phyloP scores from a whole-genome alignment of 2,113 vertebrate species.

The Meleagris gallopavo region DNA sequence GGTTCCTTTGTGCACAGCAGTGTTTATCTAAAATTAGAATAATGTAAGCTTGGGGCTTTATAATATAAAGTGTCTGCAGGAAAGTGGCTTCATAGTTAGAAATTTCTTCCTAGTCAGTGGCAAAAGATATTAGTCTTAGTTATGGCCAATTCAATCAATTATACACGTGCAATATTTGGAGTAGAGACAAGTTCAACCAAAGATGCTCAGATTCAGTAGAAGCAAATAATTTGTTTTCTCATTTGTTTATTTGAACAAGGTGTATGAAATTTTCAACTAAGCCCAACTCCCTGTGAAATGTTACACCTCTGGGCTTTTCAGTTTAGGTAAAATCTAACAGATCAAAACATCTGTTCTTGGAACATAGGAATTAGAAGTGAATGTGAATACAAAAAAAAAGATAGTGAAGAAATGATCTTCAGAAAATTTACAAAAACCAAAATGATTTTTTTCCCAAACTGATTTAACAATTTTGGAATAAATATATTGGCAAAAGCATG shows the following conservation, averaged over 20 bases:
- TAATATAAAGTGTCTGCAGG: not conserved
- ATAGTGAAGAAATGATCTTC: not conserved
- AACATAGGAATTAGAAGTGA: not conserved
- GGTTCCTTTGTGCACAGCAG: constrained; percentile 38
- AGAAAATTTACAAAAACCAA: not conserved
- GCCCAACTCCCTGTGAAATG: not conserved
- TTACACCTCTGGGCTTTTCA: not conserved
- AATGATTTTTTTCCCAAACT: not conserved
- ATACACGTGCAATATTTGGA: not conserved
- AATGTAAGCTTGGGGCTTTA: constrained; percentile 12
- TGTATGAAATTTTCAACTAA: not conserved
- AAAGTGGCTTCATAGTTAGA: constrained; percentile 31
- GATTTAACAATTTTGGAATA: not conserved
- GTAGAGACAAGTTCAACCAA: not conserved
- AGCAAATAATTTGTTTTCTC: not conserved
- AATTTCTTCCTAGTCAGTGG: constrained; percentile 29
- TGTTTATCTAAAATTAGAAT: constrained; percentile 64
- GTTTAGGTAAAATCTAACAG: not conserved
- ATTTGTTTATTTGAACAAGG: not conserved
- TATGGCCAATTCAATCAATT: constrained; percentile 36
- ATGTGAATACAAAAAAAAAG: not conserved
- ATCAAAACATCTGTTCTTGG: not conserved
- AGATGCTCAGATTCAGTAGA: not conserved
- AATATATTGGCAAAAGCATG: not conserved
- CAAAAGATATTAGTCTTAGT: constrained; percentile 47